A percentile compares a stretch with the other conserved stretches of the same genome.
These are phyloP conservation scores for Potorous gilbertii DNA, from an alignment of 2,797 vertebrate genomes.

Conservation along the genomic window DNA sequence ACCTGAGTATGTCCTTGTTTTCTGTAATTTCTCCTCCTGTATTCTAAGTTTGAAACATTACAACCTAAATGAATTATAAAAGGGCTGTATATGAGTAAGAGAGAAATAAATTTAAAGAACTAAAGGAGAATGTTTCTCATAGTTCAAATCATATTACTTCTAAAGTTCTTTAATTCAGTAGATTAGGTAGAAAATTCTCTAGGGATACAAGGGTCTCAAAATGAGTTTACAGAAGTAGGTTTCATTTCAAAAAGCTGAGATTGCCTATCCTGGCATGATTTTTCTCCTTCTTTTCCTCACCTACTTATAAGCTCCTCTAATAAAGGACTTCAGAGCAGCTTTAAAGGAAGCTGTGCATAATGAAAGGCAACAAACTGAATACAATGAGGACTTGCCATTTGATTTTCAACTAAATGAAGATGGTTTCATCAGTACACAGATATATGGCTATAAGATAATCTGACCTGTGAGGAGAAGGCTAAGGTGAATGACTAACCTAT, in stretches of 20 bases:
- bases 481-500: neutral
- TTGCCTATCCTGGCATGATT: neutral
- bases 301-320: too few relatives aligned
- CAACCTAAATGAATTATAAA: neutral
- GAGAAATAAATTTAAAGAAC: neutral
- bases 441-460: neutral
- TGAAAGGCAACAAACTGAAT: neutral
- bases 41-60: neutral
- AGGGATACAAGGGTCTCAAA: neutral
- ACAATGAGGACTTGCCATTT: neutral
- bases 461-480: too few relatives aligned
- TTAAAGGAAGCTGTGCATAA: neutral
- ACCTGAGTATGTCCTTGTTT: neutral
- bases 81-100: neutral
- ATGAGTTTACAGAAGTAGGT: neutral
- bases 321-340: neutral
- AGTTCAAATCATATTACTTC: neutral
- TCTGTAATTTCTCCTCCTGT: neutral
- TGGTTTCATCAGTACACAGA: neutral
- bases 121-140: neutral
- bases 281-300: neutral
- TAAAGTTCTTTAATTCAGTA: neutral
- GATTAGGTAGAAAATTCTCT: neutral
- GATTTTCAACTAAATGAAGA: neutral
- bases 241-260: neutral